phyloP scores from a whole-genome alignment of 1,140 invertebrate species.

The Daktulosphaira vitifoliae region DNA sequence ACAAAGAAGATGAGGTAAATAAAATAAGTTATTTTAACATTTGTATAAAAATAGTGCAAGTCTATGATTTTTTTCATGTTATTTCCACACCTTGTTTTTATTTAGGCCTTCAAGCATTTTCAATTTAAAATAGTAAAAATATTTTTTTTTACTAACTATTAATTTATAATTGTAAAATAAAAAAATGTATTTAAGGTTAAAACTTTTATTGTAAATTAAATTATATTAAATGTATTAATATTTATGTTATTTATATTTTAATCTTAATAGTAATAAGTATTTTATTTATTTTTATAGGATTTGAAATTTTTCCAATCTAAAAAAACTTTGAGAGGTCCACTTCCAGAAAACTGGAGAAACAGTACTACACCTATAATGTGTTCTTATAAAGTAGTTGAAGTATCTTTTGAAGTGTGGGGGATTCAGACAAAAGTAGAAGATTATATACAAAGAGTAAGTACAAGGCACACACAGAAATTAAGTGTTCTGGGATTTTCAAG shows the following conservation, averaged over 20 bases:
- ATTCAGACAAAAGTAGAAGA: slow-evolving; percentile 83
- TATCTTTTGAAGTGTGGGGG: slow-evolving; percentile 86
- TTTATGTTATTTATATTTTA: not conserved
- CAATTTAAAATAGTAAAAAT: no score
- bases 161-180: no score
- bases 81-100: no score
- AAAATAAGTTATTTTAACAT: not conserved
- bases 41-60: no score
- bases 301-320: slow-evolving; percentile 71
- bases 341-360: slow-evolving; percentile 72
- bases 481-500: no score
- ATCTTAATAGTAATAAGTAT: not conserved
- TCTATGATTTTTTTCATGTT: no score
- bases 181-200: no score
- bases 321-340: slow-evolving; percentile 71
- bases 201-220: no score
- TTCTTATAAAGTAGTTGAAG: slow-evolving; percentile 81
- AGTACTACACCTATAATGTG: slow-evolving; percentile 77
- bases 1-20: slow-evolving; percentile 71
- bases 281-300: slow-evolving; percentile 46
- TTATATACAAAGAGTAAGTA: slow-evolving; percentile 70
- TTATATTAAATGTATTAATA: no score
- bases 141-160: no score
- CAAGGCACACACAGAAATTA: no score
- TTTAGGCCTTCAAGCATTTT: no score